Conservation (phyloP, 2,113 vertebrate genomes). For the Phrynosoma platyrhinos region DNA sequence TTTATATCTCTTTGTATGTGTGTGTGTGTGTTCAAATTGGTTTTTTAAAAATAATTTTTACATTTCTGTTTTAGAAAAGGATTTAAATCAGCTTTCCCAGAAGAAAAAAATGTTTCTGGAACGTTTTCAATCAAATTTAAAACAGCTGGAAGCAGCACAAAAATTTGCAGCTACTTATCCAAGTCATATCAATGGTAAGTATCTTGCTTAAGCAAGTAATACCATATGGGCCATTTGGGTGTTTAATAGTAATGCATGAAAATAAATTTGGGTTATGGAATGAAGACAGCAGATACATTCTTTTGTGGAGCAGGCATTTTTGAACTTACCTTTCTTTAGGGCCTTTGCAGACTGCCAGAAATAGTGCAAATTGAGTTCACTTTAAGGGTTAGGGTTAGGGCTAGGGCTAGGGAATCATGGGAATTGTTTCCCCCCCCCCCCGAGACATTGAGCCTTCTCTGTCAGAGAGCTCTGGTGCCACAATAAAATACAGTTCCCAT, state of each 20-base stretch:
- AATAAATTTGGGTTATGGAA: not conserved
- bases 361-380: too few species aligned
- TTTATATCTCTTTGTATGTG: too few species aligned
- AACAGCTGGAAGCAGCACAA: not conserved
- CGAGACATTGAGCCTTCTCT: too few species aligned
- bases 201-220: not conserved
- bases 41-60: not conserved
- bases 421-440: too few species aligned
- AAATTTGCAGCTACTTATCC: not conserved
- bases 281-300: not conserved
- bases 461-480: too few species aligned
- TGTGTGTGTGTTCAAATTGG: too few species aligned
- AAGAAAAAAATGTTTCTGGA: slow-evolving; percentile 15
- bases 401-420: too few species aligned
- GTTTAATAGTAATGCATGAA: not conserved
- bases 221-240: not conserved
- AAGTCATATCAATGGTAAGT: not conserved
- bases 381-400: too few species aligned
- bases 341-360: too few species aligned
- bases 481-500: too few species aligned
- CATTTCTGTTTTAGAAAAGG: not conserved
- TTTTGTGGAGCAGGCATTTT: not conserved
- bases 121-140: slow-evolving; percentile 8
- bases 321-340: too few species aligned
- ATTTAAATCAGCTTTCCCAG: not conserved